Evolutionary conservation across 2,888 invertebrate genomes (phyloP), one percentile per base, ranked within the genome.

Genomic region (Osmoderma eremita): DNA sequence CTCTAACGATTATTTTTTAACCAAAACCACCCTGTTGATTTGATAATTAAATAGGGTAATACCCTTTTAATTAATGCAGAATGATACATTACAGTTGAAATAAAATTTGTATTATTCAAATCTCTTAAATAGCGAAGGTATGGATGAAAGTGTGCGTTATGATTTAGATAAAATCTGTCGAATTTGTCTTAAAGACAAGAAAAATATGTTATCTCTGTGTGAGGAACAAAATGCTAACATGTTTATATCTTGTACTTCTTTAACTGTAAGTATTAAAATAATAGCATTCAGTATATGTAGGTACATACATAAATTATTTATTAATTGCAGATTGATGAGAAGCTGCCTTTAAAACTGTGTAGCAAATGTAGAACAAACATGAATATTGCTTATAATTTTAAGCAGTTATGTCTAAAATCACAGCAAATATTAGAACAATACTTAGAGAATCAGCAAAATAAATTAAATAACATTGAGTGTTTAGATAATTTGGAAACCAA

Each of bases 161-260:
- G 70, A 74, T 41, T 65, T 74, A 49, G 71, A 74, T 22, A 82
- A 79, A 69, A 73, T 85, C 61, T 87, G 87, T 71, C 79, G 86
- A 66, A 81, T 84, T 70, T 87, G 87, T 75, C 76, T 86, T 73
- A 67, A 73, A 67, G 71, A 79, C 76, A 69, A 79, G 76, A 39
- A 78, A 73, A 74, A 79, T 15, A 79, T 85, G 77, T 77, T 78
- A 72, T 80, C 84, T 1, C 71, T 81, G 65, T 75, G 78, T 45
- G 75, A 76, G n/a, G 74, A 79, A 67, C 79, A 81, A 62, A 73
- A 78, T 61, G 75, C 76, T 69, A 76, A 78, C 58, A 80, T 73
- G 70, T 78, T 77, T 68, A 68, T 69, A 38, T 77, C 71, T 51
- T 79, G 78, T 64, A 78, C 78, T 36, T 74, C 77, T 18, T 66